phyloP scores from a whole-genome alignment of 64 coral and sea anemone genomes.

The Hydrozoanthus tunicans region DNA sequence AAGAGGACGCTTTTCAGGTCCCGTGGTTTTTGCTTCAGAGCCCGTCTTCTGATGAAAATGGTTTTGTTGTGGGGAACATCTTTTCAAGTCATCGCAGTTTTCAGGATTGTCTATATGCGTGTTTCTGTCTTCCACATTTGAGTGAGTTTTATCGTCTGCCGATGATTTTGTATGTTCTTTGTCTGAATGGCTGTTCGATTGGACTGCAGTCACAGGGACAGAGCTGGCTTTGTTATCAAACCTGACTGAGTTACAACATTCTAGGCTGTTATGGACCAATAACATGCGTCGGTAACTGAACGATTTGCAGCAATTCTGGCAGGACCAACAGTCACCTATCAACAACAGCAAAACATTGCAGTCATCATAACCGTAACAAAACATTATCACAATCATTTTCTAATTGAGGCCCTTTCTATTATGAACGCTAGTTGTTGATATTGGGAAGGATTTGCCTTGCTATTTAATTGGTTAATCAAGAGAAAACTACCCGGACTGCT shows the following conservation, averaged over 20 bases:
- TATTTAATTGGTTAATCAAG: no score
- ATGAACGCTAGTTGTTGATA: no score
- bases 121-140: slow-evolving; percentile 1
- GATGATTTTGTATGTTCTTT: background rate
- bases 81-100: background rate
- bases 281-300: slow-evolving; percentile 30
- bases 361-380: no score
- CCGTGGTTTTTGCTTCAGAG: background rate
- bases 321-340: slow-evolving; percentile 11
- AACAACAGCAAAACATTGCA: background rate
- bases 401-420: no score
- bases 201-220: background rate
- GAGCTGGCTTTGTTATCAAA: background rate
- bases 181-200: background rate
- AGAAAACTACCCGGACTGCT: no score
- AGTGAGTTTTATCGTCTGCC: background rate
- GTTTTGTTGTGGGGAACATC: background rate
- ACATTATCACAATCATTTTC: no score
- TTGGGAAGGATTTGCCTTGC: no score
- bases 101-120: background rate
- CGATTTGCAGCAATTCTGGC: background rate
- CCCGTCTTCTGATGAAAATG: background rate
- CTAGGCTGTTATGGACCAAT: background rate
- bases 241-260: background rate
- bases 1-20: background rate